phyloP scores from a whole-genome alignment of 2,888 invertebrate genomes.

The Balanococcus diminutus region DNA sequence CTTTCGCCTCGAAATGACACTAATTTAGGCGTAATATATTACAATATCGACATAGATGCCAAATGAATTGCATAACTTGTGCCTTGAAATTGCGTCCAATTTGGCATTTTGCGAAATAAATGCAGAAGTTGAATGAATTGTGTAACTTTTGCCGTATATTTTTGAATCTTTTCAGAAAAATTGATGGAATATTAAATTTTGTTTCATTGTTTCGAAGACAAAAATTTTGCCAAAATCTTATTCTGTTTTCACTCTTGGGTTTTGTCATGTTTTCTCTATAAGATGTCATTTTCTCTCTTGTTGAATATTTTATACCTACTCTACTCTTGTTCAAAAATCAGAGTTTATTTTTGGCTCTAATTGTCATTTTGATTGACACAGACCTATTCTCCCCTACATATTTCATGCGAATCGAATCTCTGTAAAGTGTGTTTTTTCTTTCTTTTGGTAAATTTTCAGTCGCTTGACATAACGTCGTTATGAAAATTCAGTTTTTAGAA shows the following conservation, averaged over 20 bases:
- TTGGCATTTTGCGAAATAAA: too few relatives aligned
- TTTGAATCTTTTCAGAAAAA: too few relatives aligned
- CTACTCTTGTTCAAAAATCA: neutral
- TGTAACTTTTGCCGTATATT: neutral
- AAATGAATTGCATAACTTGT: neutral
- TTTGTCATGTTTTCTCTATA: neutral
- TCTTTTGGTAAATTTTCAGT: neutral
- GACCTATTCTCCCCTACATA: neutral
- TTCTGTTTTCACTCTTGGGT: too few relatives aligned
- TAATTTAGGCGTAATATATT: neutral
- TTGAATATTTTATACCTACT: neutral
- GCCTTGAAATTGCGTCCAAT: neutral
- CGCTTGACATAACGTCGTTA: neutral
- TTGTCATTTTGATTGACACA: neutral
- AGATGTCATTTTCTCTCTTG: neutral
- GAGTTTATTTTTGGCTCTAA: neutral
- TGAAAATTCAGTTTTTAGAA: neutral
- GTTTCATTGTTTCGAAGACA: too few relatives aligned
- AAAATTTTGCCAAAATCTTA: too few relatives aligned
- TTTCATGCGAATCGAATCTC: neutral
- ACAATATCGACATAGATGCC: neutral
- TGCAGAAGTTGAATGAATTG: neutral
- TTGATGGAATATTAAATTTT: too few relatives aligned
- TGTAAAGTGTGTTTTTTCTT: neutral
- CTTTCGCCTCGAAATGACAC: neutral